These are phyloP conservation scores for Typhlomys cinereus DNA, from an alignment of 2,113 vertebrate genomes.

Conservation along the genomic window DNA sequence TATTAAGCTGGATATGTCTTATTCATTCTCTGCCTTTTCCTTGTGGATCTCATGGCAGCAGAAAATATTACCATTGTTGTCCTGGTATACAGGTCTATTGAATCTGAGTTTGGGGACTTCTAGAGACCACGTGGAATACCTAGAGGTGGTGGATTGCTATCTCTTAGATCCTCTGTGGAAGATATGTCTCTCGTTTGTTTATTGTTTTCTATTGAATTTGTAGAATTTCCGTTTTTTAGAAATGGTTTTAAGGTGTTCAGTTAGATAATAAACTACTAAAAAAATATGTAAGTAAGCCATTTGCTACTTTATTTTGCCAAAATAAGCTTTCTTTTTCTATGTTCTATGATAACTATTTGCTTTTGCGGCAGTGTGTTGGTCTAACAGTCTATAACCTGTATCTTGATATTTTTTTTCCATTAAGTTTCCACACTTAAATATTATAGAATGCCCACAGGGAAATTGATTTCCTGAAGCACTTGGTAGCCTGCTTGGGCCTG, in stretches of 20 bases:
- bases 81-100: neutral
- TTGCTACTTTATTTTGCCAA: constrained; percentile 30
- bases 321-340: neutral
- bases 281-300: constrained; percentile 3
- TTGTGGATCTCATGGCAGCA: neutral
- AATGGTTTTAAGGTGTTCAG: neutral
- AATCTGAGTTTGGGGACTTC: neutral
- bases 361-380: constrained; percentile 4
- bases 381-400: constrained; percentile 1
- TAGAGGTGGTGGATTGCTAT: neutral
- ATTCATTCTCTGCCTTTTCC: neutral
- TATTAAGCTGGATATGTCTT: neutral
- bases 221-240: constrained; percentile 36
- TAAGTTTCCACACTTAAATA: constrained; percentile 47
- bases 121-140: neutral
- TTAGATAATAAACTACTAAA: neutral
- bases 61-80: neutral
- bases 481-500: neutral
- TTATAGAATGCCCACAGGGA: constrained; percentile 3
- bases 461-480: constrained; percentile 44
- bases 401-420: constrained; percentile 41
- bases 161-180: neutral
- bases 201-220: constrained; percentile 17
- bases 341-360: neutral
- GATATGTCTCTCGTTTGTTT: neutral